Conservation (phyloP, 2,113 vertebrate species). For the Tonatia bakeri region DNA sequence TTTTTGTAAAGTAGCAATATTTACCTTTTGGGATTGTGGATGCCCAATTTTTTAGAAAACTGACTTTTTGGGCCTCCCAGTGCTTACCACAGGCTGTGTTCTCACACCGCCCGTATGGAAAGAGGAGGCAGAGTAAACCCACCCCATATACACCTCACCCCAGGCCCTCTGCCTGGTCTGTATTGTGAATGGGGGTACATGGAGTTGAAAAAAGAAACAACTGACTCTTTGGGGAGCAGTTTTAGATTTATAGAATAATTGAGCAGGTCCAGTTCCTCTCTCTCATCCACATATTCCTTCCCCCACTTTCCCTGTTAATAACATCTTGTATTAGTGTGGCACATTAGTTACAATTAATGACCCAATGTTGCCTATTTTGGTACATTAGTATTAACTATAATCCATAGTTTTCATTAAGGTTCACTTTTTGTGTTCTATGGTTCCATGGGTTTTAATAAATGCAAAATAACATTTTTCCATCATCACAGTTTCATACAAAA, state of each 20-base stretch:
- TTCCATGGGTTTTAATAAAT: background rate
- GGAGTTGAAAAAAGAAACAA: too few species aligned
- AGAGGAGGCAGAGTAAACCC: too few species aligned
- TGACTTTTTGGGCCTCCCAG: too few species aligned
- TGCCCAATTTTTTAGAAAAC: background rate
- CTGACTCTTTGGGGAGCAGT: background rate
- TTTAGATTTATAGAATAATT: conserved; percentile 29
- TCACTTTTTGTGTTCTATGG: background rate
- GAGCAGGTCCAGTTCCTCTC: background rate
- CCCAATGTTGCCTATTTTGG: background rate
- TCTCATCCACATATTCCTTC: background rate
- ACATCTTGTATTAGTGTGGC: background rate
- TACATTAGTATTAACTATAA: background rate
- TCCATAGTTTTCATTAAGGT: background rate
- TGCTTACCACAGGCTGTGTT: too few species aligned
- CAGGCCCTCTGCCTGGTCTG: too few species aligned
- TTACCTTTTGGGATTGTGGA: background rate
- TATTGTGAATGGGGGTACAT: too few species aligned
- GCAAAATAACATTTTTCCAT: background rate
- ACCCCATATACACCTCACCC: too few species aligned
- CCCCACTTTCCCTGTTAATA: background rate
- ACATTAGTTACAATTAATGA: background rate
- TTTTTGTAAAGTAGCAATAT: background rate
- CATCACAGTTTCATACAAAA: background rate
- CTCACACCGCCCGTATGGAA: too few species aligned